Percentiles rank a stretch among this genome's conserved stretches.
These are phyloP conservation scores for Psittacus erithacus DNA, from an alignment of 2,113 vertebrate species.

Conservation along the genomic window DNA sequence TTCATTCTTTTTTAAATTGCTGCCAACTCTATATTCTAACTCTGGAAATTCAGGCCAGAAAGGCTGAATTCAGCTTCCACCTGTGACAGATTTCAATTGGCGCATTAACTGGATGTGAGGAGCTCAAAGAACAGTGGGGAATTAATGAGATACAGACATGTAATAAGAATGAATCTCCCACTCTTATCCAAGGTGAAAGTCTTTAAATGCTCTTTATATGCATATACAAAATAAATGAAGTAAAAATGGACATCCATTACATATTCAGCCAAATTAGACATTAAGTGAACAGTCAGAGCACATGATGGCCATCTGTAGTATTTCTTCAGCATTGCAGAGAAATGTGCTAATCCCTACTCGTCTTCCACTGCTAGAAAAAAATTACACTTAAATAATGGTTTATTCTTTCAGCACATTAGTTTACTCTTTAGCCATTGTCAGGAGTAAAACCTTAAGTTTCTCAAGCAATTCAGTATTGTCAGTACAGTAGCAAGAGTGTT, in stretches of 20 bases:
- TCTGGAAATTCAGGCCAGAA: constrained; percentile 7
- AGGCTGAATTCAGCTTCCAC: not conserved
- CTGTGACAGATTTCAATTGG: not conserved
- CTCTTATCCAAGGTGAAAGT: not conserved
- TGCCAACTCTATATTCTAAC: not conserved
- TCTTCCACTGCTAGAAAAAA: not conserved
- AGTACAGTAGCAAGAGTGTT: constrained; percentile 9
- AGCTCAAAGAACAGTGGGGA: not conserved
- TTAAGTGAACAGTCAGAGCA: constrained; percentile 11
- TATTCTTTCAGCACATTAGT: not conserved
- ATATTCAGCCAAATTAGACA: constrained; percentile 5
- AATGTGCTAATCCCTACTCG: not conserved
- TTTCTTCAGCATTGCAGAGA: not conserved
- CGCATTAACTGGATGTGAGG: not conserved
- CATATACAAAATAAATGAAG: not conserved
- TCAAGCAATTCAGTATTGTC: constrained; percentile 24
- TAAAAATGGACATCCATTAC: constrained; percentile 11
- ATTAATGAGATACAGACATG: not conserved
- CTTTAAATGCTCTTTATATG: constrained; percentile 8
- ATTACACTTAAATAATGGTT: not conserved
- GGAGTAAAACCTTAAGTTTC: constrained; percentile 20
- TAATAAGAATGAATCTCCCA: not conserved
- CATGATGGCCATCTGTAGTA: not conserved
- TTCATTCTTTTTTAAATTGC: not conserved
- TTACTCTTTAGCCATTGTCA: constrained; percentile 3